Evolutionary conservation across 2,797 vertebrate species (phyloP), one percentile per base, ranked within the genome.

Genomic region (Notolabrus celidotus): DNA sequence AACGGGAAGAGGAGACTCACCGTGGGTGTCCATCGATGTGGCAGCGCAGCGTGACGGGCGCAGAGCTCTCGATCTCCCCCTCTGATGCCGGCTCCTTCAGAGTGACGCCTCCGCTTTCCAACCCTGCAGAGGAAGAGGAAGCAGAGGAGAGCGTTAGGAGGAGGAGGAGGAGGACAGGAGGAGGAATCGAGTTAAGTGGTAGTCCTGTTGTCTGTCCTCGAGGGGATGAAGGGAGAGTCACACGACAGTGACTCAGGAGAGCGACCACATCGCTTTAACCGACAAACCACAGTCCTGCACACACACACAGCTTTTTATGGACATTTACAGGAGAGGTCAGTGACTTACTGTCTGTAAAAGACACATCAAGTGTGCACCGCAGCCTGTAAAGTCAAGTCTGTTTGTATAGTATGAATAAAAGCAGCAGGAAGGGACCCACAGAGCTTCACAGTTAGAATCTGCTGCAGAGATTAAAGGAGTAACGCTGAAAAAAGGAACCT

Each of bases 21-120:
- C 98, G 96, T 4, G 97, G 98, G 88, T 99, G 97, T 75, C 98
- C 98, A 0, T 99, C 97, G 14, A 99, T 96, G 74, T 96, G 95
- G 84, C 98, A 99, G 41, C 94, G 95, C 72, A 99, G 87, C 0
- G 92, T 94, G 85, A 99, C 95, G 6, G 92, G 89, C 3, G 94
- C 90, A 49, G 95, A 96, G 52, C 95, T 96, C 90, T 98, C 95
- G 71, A 99, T 96, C 73, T 97, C 97, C 1, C 87, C 92, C 72
- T 93, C 63, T 0, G 90, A 94, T 62, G 81, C 74, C 0, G 97
- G 97, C 54, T 97, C 95, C 91, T 96, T 97, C 88, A 99, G 88
- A 55, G 93, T 93, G 74, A 99, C 96, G 0, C 84, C 91, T 0
- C 97, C 98, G 0, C 94, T 95, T 83, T 99, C 97, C n/a, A 99